These are phyloP conservation scores for Otis tarda DNA, from an alignment of 2,113 vertebrate species.

Conservation along the genomic window DNA sequence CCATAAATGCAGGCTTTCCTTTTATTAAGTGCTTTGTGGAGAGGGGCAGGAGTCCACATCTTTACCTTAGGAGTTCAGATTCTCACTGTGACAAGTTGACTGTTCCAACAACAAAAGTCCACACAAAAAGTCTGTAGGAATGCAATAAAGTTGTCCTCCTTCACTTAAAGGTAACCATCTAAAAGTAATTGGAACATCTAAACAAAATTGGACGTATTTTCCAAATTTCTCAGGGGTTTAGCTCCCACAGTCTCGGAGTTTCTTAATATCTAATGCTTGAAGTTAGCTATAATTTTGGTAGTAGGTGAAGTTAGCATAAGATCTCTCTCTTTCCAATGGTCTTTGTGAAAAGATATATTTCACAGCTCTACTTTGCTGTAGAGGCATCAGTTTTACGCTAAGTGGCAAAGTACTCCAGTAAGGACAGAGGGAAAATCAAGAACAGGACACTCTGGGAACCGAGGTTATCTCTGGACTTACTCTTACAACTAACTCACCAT, in stretches of 20 bases:
- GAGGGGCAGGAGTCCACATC: neutral
- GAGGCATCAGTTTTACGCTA: neutral
- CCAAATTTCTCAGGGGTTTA: neutral
- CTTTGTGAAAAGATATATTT: neutral
- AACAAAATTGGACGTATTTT: neutral
- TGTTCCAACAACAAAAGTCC: neutral
- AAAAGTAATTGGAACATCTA: neutral
- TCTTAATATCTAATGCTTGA: neutral
- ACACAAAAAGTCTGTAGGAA: neutral
- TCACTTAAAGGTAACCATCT: neutral
- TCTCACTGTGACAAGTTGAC: neutral
- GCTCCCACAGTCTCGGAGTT: neutral
- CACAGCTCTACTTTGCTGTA: neutral
- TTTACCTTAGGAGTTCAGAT: neutral
- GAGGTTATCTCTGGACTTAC: neutral
- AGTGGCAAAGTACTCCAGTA: neutral
- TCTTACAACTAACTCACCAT: neutral
- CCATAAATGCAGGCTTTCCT: neutral
- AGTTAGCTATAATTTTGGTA: neutral
- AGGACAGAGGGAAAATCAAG: neutral
- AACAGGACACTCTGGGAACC: neutral
- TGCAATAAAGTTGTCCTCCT: neutral
- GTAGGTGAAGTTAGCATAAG: neutral
- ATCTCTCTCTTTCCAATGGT: neutral
- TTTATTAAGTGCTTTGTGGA: neutral